Base-by-base conservation (phyloP, 2,888 invertebrate genomes). In the Allacma fusca region DNA sequence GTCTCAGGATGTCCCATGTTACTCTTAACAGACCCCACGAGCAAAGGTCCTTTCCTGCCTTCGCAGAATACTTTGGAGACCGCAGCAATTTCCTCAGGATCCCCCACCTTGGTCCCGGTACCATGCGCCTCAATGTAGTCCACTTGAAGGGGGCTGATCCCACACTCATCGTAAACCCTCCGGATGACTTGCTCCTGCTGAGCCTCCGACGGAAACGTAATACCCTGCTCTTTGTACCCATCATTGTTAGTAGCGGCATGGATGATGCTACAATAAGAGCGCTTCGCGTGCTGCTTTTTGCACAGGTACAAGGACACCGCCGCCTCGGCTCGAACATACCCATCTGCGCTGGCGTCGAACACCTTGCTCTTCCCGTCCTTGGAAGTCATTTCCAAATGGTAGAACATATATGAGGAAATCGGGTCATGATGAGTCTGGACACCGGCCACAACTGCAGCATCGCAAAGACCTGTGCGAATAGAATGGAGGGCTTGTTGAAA, bases 81-180 rank as follows among this genome's bases (percentile, higher is more conserved):
- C 0, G 96, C 93, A 87, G 97, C 96, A 1, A 97, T 92, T 88
- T 98, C 98, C 86, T 97, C 95, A 0, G 98, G 98, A 88, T 98
- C 98, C 13, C 98, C 97, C 62, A 92, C 93, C 89, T 97, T 97
- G 16, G 98, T 99, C 73, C 91, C 91, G 75, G 91, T 90, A 21
- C 91, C 92, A 86, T 96, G 97, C 74, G 96, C 94, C 86, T 97
- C 97, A 1, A 97, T 90, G 85, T 92, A 97, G 82, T 91, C 91
- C 75, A 97, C 88, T 0, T 88, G 87, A 2, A 87, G 87, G 0
- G 95, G 94, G 77, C 91, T 89, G 23, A 96, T 87, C 65, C 90
- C 89, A 81, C 93, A 91, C 85, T 91, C 90, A 0, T 86, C 84
- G 85, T 93, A 93, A 71, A 90, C 89, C 79, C 90, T 89, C 98